Base-by-base conservation (phyloP, 1,140 invertebrate species). In the Phymastichus coffea region DNA sequence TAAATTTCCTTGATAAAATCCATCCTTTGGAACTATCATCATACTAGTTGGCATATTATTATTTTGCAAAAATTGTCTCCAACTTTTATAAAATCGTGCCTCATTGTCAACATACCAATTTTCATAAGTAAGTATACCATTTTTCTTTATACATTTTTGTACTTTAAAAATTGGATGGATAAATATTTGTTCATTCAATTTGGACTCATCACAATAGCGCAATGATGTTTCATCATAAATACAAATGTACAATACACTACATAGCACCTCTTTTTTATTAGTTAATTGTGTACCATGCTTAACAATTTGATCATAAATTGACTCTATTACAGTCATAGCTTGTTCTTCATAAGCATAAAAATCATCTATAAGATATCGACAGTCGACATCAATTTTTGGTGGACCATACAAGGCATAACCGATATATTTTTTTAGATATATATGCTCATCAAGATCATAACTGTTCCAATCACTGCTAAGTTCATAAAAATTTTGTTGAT, bases 21-120 rank as follows among this genome's bases (percentile, higher is more conserved):
- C 78, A 61, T 70, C 48, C 56, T 70, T 69, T 15, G 78, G 78
- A 28, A 70, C 40, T 33, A 75, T 67, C 70, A 79, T 77, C 17
- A 52, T 69, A 38, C 71, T 73, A 28, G 52, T 7, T 8, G 67
- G 66, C 43, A 79, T 60, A 20, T 47, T 68, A 68, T 80, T 80
- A 0, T 69, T 72, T 20, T 56, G 9, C 19, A 68, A 43, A 63
- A 71, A 80, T 58, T 72, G 68, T 3, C 38, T 8, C 73, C 75
- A 80, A 61, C 4, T 54, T 43, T 66, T 57, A 56, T 80, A 80
- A 23, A 76, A 55, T 57, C 78, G 64, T 0, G 49, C 63, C 30
- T 38, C 23, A 0, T 4, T 28, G 65, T 79, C 78, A 46, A 80
- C 70, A 43, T 71, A 80, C 57, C 65, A 71, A 9, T 43, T 55